A percentile compares a stretch with the other conserved stretches of the same genome.
Evolutionary conservation across 2,888 invertebrate species (phyloP).

Genomic region (Erebia ligea): DNA sequence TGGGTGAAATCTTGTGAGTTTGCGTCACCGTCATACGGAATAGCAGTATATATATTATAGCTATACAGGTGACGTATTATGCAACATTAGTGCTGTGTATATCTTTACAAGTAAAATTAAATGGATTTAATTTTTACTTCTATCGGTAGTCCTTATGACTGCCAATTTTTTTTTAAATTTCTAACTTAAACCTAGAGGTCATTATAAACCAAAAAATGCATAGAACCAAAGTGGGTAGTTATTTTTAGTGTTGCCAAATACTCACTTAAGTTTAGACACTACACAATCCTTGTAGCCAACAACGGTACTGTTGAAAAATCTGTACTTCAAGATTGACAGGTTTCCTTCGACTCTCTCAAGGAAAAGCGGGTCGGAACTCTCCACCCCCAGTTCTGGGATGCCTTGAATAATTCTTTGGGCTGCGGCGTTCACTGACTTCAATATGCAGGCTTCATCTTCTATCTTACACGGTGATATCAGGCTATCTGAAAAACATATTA

Average conservation of each 20-base stretch:
- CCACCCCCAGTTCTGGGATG: conserved; percentile 46
- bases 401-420: conserved; percentile 42
- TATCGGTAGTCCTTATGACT: too few species aligned
- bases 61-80: too few species aligned
- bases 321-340: conserved; percentile 47
- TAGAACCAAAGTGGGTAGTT: too few species aligned
- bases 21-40: too few species aligned
- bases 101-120: too few species aligned
- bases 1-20: too few species aligned
- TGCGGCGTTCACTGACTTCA: conserved; percentile 40
- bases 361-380: conserved; percentile 50
- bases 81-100: too few species aligned
- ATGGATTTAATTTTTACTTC: too few species aligned
- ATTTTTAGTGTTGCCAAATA: not conserved
- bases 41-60: too few species aligned
- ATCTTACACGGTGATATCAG: conserved; percentile 47
- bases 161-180: too few species aligned
- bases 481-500: conserved; percentile 19
- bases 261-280: conserved; percentile 50
- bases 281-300: conserved; percentile 51
- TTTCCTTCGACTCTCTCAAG: conserved; percentile 47
- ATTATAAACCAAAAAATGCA: too few species aligned
- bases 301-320: conserved; percentile 44
- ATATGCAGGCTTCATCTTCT: conserved; percentile 48
- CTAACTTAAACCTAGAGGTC: too few species aligned